phyloP scores from a whole-genome alignment of 2,888 invertebrate genomes.

The Stenolophus ochropezus region DNA sequence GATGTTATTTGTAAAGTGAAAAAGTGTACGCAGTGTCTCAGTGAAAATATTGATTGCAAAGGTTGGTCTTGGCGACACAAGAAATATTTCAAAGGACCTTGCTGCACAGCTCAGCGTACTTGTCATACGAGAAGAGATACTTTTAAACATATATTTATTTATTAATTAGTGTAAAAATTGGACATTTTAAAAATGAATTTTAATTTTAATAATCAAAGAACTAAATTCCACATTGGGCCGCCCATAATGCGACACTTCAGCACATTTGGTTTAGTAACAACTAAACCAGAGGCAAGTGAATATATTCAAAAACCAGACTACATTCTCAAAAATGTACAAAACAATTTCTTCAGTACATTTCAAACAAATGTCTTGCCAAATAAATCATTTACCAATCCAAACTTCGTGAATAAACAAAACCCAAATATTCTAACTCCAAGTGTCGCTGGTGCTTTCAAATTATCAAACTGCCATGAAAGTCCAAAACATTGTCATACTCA shows the following conservation, averaged over 20 bases:
- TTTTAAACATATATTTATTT: conserved; percentile 34
- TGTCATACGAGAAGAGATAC: conserved; percentile 4
- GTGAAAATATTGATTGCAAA: conserved; percentile 48
- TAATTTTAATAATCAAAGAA: conserved; percentile 48
- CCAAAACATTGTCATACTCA: conserved; percentile 32
- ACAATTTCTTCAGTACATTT: conserved; percentile 24
- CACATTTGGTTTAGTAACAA: conserved; percentile 37
- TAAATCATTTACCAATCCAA: conserved; percentile 59
- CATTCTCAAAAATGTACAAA: conserved; percentile 42
- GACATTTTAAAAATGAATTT: conserved; percentile 52
- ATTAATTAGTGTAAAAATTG: conserved; percentile 30
- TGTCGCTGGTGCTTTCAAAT: conserved; percentile 44
- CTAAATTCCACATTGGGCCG: conserved; percentile 17
- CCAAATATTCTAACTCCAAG: conserved; percentile 57
- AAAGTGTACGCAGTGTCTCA: conserved; percentile 35
- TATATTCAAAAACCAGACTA: conserved; percentile 38
- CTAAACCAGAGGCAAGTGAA: conserved; percentile 42
- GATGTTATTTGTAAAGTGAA: conserved; percentile 41
- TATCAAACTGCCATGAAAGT: conserved; percentile 44
- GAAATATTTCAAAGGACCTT: conserved; percentile 47
- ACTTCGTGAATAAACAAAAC: conserved; percentile 62
- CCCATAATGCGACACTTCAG: conserved; percentile 57
- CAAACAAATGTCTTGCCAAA: conserved; percentile 15
- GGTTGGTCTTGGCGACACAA: conserved; percentile 42
- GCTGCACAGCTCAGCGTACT: conserved; percentile 25